Evolutionary conservation across 2,888 invertebrate genomes (phyloP), one percentile per base, ranked within the genome.

Genomic region (Chymomyza fuscimana): DNA sequence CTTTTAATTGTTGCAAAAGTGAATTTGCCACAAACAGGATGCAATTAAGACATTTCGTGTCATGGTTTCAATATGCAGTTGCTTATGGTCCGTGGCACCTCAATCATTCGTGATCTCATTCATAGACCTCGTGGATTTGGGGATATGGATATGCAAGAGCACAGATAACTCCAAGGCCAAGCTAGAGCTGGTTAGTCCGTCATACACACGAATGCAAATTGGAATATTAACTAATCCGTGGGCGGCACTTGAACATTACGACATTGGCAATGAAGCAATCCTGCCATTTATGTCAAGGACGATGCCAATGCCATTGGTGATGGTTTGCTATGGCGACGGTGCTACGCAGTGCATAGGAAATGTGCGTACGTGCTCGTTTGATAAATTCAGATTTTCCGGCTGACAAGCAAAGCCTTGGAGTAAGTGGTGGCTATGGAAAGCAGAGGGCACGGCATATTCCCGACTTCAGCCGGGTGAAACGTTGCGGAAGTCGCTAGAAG

Each of bases 351-450:
- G 72, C 69, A 72, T 72, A 73, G 68, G 74, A 82, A 81, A 83
- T 83, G 83, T 83, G 83, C 83, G 83, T 83, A 83, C 83, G 83
- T 83, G 83, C 83, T 86, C 86, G 83, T 83, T 83, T 82, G 83
- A 83, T 83, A 83, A 83, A 83, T 83, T 86, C 83, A 81, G 83
- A 86, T 83, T 83, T 86, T 83, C 83, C 83, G 83, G 76, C 81
- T 82, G 76, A 76, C 73, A 81, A 32, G 70, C 40, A 56, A 65
- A 69, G 70, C 72, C 70, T 72, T 22, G 82, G 84, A 84, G 79
- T 74, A 68, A 32, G 32, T 5, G 32, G 32, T 36, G 60, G 19
- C 19, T 1, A 19, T 19, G 2, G 19, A 61, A 25, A 4, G 3
- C 67, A 10, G 67, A 32, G 74, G 64, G 73, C 25, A 25, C 3